Base-by-base conservation (phyloP, 2,888 invertebrate genomes). In the Philopedon plagiatum region DNA sequence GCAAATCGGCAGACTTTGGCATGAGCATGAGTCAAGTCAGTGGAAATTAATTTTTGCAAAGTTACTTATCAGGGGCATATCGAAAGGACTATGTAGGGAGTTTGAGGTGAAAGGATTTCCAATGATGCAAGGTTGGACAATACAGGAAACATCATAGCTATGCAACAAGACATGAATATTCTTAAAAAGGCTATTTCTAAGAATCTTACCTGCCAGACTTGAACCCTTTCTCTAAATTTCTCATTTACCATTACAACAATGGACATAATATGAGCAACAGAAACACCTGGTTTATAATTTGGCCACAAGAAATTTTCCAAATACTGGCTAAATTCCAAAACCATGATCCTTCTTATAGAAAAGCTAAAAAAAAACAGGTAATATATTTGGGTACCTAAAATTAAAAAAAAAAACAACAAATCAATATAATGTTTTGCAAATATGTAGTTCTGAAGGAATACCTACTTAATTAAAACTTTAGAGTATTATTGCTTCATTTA, bases 211-310 rank as follows among this genome's bases (percentile, higher is more conserved):
- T 94, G 92, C 99, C 99, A 99, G 2, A 98, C 96, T 73, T 95
- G 95, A 7, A 99, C 97, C 62, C 99, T 88, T 86, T 99, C 99
- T 1, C 99, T 89, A 82, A 98, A 97, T 85, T 99, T 99, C 84
- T 99, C 99, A 87, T 99, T 99, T 51, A 99, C 92, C 95, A 99
- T 97, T 0, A 96, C 93, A n/a, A 97, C 94, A 76, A 99, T 96
- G 0, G 98, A 98, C 91, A 99, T 91, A 81, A 98, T 91, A 84
- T 98, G 98, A n/a, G 94, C 92, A 79, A 93, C 91, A 1, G 93
- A 90, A 0, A 96, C 92, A n/a, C 90, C 91, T 0, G 92, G 89
- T 64, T 89, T 87, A 85, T 95, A 99, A 86, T 98, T 95, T 0
- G 98, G 97, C 99, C 99, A 99, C 61, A 99, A 85, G 85, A 95